These are phyloP conservation scores for Psophia crepitans DNA, from an alignment of 2,113 vertebrate genomes.

Conservation along the genomic window DNA sequence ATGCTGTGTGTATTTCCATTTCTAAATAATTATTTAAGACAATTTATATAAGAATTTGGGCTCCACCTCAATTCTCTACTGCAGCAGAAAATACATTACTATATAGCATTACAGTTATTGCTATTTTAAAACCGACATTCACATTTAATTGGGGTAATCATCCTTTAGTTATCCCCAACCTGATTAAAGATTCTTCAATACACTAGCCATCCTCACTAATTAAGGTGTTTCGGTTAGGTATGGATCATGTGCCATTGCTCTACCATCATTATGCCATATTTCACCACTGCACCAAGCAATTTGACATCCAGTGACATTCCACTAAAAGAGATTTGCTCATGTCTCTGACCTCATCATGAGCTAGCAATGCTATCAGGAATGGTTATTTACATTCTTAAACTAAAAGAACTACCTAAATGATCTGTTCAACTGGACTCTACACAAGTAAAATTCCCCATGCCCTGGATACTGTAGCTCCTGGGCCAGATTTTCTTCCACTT, in stretches of 20 bases:
- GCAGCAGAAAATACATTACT: background rate
- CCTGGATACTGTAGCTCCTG: background rate
- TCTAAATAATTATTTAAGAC: background rate
- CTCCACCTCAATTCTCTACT: background rate
- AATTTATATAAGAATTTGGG: background rate
- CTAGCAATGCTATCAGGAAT: background rate
- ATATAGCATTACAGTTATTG: background rate
- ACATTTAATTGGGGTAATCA: background rate
- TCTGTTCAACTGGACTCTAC: background rate
- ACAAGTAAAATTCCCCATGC: background rate
- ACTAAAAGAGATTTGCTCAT: background rate
- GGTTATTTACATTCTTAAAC: background rate
- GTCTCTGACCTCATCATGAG: background rate
- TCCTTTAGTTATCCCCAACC: background rate
- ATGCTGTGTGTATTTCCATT: background rate
- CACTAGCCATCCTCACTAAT: background rate
- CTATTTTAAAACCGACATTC: background rate
- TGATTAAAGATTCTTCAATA: background rate
- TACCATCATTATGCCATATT: background rate
- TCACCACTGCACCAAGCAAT: background rate
- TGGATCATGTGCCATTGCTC: background rate
- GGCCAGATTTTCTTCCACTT: background rate
- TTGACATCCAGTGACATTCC: background rate
- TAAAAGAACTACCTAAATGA: background rate
- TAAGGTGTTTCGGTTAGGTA: background rate